Evolutionary conservation across 2,888 invertebrate genomes (phyloP).

Genomic region (Platycnemis pennipes): DNA sequence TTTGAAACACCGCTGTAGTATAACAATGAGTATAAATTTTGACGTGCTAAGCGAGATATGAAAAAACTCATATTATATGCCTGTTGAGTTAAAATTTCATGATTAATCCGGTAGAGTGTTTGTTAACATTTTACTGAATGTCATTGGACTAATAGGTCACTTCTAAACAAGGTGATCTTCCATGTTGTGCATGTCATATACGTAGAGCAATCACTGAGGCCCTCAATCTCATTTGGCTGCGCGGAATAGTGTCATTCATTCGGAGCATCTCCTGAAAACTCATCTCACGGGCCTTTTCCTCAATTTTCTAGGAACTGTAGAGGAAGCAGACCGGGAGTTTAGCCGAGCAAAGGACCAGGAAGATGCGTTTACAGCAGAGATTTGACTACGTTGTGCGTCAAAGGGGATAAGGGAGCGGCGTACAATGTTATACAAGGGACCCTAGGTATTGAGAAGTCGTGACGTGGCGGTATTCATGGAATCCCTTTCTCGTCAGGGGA

Average conservation of each 20-base stretch:
- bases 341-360: neutral
- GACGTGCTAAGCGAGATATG: too few relatives aligned
- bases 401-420: neutral
- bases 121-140: too few relatives aligned
- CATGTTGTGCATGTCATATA: too few relatives aligned
- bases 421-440: neutral
- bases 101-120: too few relatives aligned
- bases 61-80: too few relatives aligned
- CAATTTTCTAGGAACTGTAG: neutral
- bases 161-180: too few relatives aligned
- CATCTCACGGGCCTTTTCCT: neutral
- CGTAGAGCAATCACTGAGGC: neutral
- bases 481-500: constrained; percentile 51
- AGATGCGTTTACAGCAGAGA: neutral
- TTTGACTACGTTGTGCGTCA: constrained; percentile 1
- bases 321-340: constrained; percentile 20
- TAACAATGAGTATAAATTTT: too few relatives aligned
- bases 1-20: too few relatives aligned
- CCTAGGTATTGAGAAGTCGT: constrained; percentile 19
- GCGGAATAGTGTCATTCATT: neutral
- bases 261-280: neutral
- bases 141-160: too few relatives aligned
- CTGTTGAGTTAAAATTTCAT: too few relatives aligned
- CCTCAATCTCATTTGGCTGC: neutral
- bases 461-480: constrained; percentile 52